These are phyloP conservation scores for Caenorhabditis sp. DNA, from an alignment of 2,888 invertebrate species.

Conservation along the genomic window DNA sequence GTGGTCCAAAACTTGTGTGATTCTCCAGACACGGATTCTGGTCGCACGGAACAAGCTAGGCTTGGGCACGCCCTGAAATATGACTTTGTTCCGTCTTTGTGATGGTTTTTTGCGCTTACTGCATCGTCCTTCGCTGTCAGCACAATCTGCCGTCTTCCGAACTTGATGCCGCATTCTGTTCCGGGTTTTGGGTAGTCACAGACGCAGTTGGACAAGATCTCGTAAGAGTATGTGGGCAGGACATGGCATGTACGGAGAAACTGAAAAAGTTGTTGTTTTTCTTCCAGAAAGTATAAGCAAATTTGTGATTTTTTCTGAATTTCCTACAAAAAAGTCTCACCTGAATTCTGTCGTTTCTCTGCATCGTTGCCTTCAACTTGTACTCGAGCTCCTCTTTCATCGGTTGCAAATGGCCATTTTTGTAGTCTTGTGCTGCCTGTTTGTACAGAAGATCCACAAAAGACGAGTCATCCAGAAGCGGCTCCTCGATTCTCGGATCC, in stretches of 20 bases:
- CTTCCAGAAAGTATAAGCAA: background rate
- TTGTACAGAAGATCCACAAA: constrained; percentile 66
- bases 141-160: constrained; percentile 82
- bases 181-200: constrained; percentile 54
- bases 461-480: constrained; percentile 66
- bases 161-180: constrained; percentile 84
- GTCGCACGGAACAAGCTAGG: constrained; percentile 90
- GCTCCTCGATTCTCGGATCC: constrained; percentile 71
- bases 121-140: constrained; percentile 50
- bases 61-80: constrained; percentile 22
- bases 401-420: constrained; percentile 29
- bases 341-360: constrained; percentile 48
- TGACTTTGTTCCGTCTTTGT: background rate
- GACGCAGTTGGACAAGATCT: constrained; percentile 84
- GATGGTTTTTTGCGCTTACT: constrained; percentile 13
- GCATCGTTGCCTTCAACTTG: constrained; percentile 43
- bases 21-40: constrained; percentile 96
- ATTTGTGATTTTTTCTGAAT: background rate
- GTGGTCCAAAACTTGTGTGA: constrained; percentile 80
- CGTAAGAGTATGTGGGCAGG: constrained; percentile 90
- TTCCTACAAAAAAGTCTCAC: constrained; percentile 2
- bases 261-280: constrained; percentile 82
- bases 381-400: constrained; percentile 43
- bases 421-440: constrained; percentile 64
- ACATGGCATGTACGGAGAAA: constrained; percentile 89